Evolutionary conservation across 2,797 vertebrate species (phyloP).

Genomic region (Phoxinus dragarum): DNA sequence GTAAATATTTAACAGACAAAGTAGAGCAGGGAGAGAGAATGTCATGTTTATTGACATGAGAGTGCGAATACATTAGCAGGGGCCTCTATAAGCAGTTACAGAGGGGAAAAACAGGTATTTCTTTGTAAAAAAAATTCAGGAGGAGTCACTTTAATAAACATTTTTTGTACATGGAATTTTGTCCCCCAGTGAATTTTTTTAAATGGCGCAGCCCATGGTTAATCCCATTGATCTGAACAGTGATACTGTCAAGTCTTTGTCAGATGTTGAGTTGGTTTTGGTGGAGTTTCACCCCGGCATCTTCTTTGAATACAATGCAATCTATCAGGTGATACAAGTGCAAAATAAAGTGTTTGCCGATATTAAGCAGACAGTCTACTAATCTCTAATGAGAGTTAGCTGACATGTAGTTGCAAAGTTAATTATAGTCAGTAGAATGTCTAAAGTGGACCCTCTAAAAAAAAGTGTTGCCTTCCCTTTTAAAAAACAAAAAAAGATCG

Average conservation of each 20-base stretch:
- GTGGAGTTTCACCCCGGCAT: not conserved
- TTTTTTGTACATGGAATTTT: not conserved
- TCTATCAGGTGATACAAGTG: not conserved
- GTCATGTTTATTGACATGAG: not conserved
- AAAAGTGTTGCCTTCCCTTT: too few species aligned
- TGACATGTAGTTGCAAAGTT: not conserved
- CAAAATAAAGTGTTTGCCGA: too few species aligned
- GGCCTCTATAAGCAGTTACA: not conserved
- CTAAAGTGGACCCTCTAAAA: not conserved
- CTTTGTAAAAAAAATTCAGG: not conserved
- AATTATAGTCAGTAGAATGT: not conserved
- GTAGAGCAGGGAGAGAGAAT: not conserved
- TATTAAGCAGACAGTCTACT: too few species aligned
- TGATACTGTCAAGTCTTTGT: not conserved
- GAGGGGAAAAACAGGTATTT: not conserved
- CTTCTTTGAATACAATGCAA: not conserved
- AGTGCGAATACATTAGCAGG: not conserved
- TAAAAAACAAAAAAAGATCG: too few species aligned
- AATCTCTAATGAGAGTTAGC: too few species aligned
- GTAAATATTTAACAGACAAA: constrained; percentile 2
- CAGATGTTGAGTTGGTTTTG: not conserved
- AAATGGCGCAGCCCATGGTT: not conserved
- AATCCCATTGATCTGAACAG: not conserved
- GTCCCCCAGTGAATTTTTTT: not conserved
- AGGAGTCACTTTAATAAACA: not conserved